Percentiles rank a stretch among this genome's conserved stretches.
Evolutionary conservation across 2,888 invertebrate genomes (phyloP).

Genomic region (Chloromyia formosa): DNA sequence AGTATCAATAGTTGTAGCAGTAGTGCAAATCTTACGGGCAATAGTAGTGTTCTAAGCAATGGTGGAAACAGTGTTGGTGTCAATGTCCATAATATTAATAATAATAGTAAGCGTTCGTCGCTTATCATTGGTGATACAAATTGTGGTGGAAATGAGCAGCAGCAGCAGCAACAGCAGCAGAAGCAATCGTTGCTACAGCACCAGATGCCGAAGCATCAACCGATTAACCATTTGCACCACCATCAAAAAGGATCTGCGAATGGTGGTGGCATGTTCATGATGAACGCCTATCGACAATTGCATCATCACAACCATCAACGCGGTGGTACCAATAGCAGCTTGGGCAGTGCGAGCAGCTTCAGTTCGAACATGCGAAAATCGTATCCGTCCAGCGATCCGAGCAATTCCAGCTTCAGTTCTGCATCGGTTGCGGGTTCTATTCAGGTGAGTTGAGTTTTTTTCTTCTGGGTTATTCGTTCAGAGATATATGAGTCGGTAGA

Average conservation of each 20-base stretch:
- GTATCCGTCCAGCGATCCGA: slow-evolving; percentile 57
- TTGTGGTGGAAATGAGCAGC: background rate
- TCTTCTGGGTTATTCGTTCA: too few species aligned
- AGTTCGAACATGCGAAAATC: slow-evolving; percentile 54
- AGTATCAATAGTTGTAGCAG: slow-evolving; percentile 36
- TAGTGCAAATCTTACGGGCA: slow-evolving; percentile 1
- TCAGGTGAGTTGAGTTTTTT: slow-evolving; percentile 57
- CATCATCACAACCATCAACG: slow-evolving; percentile 29
- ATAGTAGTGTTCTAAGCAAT: background rate
- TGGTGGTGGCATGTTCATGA: slow-evolving; percentile 37
- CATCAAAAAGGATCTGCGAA: slow-evolving; percentile 43
- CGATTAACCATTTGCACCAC: slow-evolving; percentile 51
- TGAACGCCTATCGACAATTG: slow-evolving; percentile 32
- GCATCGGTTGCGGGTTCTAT: slow-evolving; percentile 64
- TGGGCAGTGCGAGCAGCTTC: slow-evolving; percentile 37
- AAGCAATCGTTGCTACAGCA: slow-evolving; percentile 50
- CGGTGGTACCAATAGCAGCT: slow-evolving; percentile 36
- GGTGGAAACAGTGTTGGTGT: slow-evolving; percentile 2
- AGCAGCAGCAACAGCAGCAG: slow-evolving; percentile 48
- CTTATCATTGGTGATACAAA: slow-evolving; percentile 34
- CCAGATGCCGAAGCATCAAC: slow-evolving; percentile 48
- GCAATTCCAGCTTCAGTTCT: slow-evolving; percentile 63
- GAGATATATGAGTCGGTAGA: too few species aligned
- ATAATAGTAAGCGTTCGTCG: slow-evolving; percentile 40
- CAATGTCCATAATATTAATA: slow-evolving; percentile 36